Base-by-base conservation (phyloP, 2,797 vertebrate species). In the Falco cherrug region DNA sequence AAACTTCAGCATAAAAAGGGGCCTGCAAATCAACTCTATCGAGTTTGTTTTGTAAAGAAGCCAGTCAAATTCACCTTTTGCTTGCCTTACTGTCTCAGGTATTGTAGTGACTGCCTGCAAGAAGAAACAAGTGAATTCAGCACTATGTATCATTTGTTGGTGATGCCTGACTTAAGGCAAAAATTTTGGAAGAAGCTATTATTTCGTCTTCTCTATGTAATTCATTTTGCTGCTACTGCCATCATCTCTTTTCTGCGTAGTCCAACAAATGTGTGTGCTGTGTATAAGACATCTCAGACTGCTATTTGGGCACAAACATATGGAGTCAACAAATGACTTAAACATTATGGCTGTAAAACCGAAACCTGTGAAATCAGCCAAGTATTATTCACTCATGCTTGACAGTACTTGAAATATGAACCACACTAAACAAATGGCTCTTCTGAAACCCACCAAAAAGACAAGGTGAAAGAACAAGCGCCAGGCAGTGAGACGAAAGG, bases 331-430 rank as follows among this genome's bases (percentile, higher is more conserved):
- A 82, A 82, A 78, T 29, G 15, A 68, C 83, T 80, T 68, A 53
- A 90, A 84, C 47, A 28, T 75, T 43, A 4, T 3, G 6, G 33
- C 63, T 43, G 45, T 86, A 81, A 90, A 61, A 56, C 19, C 21
- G 69, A 94, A 86, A 84, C 54, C 74, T 87, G 37, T 93, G 80
- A 92, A 84, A 85, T 88, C 53, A 26, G 76, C 37, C 65, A 64
- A 78, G 57, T 71, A 59, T 86, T 91, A 84, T 57, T 90, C 90
- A 69, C 37, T 93, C 48, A 20, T 29, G 17, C 63, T 84, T 92
- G 86, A 82, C 51, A 37, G 47, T 67, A 63, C 35, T 92, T 90
- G 67, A 95, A 81, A 88, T 53, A 54, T 10, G 50, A 93, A 63
- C 76, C 47, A 54, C 24, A 22, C 67, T 73, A 79, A 93, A 84